Evolutionary conservation across 1,140 invertebrate species (phyloP).

Genomic region (Holcopasites calliopsidis): DNA sequence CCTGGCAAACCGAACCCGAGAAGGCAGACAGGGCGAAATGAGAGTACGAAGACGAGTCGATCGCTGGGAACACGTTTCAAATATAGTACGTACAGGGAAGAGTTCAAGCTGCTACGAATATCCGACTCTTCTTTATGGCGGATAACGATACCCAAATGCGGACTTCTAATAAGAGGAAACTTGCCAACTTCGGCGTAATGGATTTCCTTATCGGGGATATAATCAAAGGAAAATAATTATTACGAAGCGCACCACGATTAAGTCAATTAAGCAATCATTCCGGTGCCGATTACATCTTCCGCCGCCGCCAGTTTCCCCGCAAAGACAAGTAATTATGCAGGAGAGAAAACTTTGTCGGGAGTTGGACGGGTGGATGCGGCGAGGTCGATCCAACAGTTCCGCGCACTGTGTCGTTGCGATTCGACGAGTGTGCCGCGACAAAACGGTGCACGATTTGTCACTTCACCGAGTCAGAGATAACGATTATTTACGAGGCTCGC

Average conservation of each 20-base stretch:
- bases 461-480: constrained; percentile 55
- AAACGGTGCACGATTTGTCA: constrained; percentile 61
- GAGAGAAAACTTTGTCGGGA: constrained; percentile 54
- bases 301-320: neutral
- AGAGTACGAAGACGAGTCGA: constrained; percentile 32
- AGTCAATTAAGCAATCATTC: constrained; percentile 60
- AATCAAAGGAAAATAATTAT: constrained; percentile 48
- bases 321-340: constrained; percentile 59
- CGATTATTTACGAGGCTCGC: constrained; percentile 61
- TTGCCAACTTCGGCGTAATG: neutral
- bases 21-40: constrained; percentile 36
- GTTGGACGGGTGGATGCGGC: constrained; percentile 45
- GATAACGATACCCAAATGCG: neutral
- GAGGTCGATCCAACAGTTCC: constrained; percentile 54
- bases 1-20: constrained; percentile 32
- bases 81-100: too few species aligned
- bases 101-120: neutral
- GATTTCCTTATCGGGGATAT: constrained; percentile 21
- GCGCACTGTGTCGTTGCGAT: constrained; percentile 57
- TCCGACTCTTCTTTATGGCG: too few species aligned
- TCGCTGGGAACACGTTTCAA: neutral
- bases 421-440: constrained; percentile 41
- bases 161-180: too few species aligned
- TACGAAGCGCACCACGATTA: constrained; percentile 47
- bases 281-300: constrained; percentile 52